Conservation (phyloP, 1,140 invertebrate species). For the Megalonaias nervosa region DNA sequence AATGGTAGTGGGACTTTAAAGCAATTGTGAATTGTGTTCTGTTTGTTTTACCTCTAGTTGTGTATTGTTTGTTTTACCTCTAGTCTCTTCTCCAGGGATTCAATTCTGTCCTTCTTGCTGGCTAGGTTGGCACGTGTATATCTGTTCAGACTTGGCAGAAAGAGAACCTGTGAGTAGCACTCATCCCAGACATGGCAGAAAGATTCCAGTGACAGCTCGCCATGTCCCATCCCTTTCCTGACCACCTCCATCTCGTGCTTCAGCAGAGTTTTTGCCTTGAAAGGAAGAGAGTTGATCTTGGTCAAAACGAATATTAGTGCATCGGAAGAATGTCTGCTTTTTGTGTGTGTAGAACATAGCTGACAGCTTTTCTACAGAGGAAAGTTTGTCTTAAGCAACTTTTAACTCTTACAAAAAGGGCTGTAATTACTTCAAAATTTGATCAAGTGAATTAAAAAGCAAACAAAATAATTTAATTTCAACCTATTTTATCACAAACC, state of each 20-base stretch:
- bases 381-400: no score
- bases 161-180: slow-evolving; percentile 90
- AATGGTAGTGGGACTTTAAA: no score
- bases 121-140: slow-evolving; percentile 95
- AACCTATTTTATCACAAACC: no score
- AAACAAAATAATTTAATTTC: no score
- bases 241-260: slow-evolving; percentile 91
- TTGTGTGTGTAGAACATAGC: no score
- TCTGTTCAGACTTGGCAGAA: slow-evolving; percentile 88
- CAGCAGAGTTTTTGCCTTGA: slow-evolving; percentile 79
- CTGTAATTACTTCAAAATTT: no score
- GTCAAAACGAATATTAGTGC: no score
- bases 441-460: no score
- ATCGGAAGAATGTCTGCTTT: no score
- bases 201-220: slow-evolving; percentile 90
- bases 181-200: slow-evolving; percentile 98
- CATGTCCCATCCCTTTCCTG: slow-evolving; percentile 94
- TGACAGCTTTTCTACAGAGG: no score
- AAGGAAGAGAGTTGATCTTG: neutral
- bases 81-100: slow-evolving; percentile 92
- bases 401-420: no score
- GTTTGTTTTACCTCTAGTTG: slow-evolving; percentile 79
- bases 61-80: slow-evolving; percentile 75
- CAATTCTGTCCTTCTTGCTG: slow-evolving; percentile 95
- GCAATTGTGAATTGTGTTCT: no score